These are phyloP conservation scores for Forbesichthys agassizii DNA, from an alignment of 2,113 vertebrate genomes.

Conservation along the genomic window DNA sequence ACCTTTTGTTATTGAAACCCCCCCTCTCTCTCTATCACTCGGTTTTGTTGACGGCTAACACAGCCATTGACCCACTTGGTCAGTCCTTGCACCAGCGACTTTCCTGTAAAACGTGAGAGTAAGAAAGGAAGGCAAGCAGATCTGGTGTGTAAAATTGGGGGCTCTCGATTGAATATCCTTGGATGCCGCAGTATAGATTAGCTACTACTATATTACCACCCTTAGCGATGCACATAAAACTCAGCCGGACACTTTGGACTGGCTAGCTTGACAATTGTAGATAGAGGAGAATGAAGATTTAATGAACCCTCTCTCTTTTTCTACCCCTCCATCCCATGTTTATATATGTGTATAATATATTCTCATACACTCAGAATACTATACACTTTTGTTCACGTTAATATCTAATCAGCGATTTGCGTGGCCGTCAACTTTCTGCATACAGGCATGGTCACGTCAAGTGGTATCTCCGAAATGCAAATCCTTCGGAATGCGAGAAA, in stretches of 20 bases:
- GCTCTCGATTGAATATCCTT: neutral
- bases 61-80: conserved; percentile 31
- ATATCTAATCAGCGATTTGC: too few relatives aligned
- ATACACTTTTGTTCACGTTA: too few relatives aligned
- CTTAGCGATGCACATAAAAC: too few relatives aligned
- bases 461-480: too few relatives aligned
- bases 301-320: too few relatives aligned
- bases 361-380: too few relatives aligned
- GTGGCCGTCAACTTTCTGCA: too few relatives aligned
- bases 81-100: conserved; percentile 19
- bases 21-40: conserved; percentile 5
- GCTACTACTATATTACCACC: neutral
- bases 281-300: neutral
- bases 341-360: too few relatives aligned
- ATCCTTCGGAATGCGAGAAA: too few relatives aligned
- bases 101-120: conserved; percentile 20
- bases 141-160: conserved; percentile 8
- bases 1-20: conserved; percentile 28
- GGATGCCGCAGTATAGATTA: neutral
- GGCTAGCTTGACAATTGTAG: neutral
- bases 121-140: conserved; percentile 2
- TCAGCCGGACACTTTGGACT: too few relatives aligned
- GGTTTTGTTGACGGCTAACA: conserved; percentile 29
- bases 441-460: too few relatives aligned
- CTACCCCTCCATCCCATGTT: too few relatives aligned